Evolutionary conservation across 2,797 vertebrate species (phyloP).

Genomic region (Mionectes olivaceus): DNA sequence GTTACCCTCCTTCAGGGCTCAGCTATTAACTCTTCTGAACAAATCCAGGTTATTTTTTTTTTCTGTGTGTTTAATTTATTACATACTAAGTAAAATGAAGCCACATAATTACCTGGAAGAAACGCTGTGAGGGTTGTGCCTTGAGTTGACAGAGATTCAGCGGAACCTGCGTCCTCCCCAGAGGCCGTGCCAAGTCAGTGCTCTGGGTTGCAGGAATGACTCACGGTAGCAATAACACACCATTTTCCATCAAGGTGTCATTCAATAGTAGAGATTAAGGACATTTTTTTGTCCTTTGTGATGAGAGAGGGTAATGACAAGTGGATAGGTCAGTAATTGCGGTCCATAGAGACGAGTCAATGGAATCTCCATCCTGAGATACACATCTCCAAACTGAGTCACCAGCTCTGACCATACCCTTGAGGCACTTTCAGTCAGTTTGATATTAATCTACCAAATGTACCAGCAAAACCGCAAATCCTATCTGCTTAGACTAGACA

Average conservation of each 20-base stretch:
- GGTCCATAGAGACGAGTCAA: neutral
- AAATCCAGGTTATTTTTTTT: neutral
- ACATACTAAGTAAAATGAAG: neutral
- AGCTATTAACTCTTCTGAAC: neutral
- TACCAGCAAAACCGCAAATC: neutral
- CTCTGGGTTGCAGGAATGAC: neutral
- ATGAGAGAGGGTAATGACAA: neutral
- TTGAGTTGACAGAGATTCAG: neutral
- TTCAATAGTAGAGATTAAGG: neutral
- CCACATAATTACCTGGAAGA: neutral
- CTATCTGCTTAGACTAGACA: neutral
- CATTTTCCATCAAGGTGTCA: neutral
- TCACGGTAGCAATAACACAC: neutral
- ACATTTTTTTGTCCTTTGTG: neutral
- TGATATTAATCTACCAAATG: neutral
- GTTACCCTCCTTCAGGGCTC: neutral
- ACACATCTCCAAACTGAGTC: neutral
- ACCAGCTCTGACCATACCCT: accelerated
- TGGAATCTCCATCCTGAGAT: neutral
- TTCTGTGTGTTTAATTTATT: neutral
- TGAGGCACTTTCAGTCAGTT: neutral
- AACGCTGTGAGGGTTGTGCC: neutral
- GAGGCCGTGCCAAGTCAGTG: accelerated
- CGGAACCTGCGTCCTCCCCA: neutral
- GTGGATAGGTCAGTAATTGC: neutral